phyloP scores from a whole-genome alignment of 2,113 vertebrate species.

The Marmota flaviventris region DNA sequence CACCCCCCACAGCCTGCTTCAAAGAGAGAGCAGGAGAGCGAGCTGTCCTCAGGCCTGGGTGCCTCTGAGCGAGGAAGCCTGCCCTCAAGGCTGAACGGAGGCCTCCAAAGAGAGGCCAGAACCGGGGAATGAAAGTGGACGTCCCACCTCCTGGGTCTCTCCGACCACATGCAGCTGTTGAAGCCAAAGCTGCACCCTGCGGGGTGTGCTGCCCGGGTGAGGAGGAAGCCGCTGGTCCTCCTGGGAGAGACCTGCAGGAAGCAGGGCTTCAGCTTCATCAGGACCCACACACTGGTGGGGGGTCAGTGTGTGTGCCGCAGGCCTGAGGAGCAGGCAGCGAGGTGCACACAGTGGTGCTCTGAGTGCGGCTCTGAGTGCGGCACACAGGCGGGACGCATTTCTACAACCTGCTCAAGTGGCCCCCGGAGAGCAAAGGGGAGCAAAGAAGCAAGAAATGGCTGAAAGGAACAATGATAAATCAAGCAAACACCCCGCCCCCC shows the following conservation, averaged over 20 bases:
- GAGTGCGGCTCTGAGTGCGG: no score
- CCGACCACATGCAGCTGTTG: no score
- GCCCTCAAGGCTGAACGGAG: background rate
- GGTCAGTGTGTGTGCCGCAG: no score
- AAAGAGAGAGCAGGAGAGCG: no score
- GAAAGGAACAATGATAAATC: background rate
- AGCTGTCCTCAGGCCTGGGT: no score
- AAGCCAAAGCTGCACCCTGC: fast-evolving
- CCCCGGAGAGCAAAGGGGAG: background rate
- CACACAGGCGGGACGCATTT: background rate
- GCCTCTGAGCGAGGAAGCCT: background rate
- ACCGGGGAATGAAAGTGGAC: background rate
- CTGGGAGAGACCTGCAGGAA: no score
- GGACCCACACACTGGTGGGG: no score
- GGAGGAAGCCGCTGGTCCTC: no score
- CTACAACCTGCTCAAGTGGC: background rate
- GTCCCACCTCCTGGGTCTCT: background rate
- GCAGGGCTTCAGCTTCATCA: no score
- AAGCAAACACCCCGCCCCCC: background rate
- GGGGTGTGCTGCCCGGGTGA: no score
- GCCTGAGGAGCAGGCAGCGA: background rate
- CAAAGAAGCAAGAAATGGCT: background rate
- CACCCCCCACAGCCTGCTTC: background rate
- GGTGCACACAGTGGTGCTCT: no score
- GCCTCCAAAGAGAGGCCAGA: background rate